Conservation (phyloP, 2,888 invertebrate species). For the Cyrtodaria siliqua region DNA sequence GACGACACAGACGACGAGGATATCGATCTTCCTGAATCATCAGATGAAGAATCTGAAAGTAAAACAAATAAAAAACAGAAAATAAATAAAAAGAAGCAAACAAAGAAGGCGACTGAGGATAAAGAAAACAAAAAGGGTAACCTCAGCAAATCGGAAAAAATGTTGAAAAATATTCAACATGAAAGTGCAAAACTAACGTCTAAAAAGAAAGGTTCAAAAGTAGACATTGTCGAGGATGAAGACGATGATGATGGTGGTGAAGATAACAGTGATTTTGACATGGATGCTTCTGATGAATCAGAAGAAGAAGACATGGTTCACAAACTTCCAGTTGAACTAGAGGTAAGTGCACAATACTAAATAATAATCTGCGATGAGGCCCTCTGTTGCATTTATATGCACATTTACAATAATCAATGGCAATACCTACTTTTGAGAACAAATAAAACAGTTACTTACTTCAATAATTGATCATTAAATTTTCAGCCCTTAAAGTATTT, state of each 20-base stretch:
- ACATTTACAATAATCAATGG: no score
- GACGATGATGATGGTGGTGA: constrained; percentile 48
- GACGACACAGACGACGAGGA: constrained; percentile 86
- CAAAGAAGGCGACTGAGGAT: constrained; percentile 19
- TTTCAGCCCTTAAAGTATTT: no score
- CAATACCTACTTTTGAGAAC: no score
- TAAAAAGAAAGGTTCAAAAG: constrained; percentile 8
- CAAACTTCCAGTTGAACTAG: constrained; percentile 89
- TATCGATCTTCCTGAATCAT: constrained; percentile 52
- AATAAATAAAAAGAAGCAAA: constrained; percentile 34
- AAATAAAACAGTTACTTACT: no score
- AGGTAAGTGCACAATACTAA: no score
- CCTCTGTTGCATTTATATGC: no score
- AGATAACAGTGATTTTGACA: constrained; percentile 42
- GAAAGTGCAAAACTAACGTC: constrained; percentile 5
- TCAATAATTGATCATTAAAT: no score
- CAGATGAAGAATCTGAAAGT: constrained; percentile 33
- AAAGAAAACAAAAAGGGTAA: constrained; percentile 11
- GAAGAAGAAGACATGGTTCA: constrained; percentile 87
- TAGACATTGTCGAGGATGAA: constrained; percentile 1
- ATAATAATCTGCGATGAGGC: no score
- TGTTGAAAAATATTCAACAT: no score
- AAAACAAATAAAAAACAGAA: constrained; percentile 9
- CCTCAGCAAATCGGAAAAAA: no score
- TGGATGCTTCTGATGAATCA: constrained; percentile 65